Base-by-base conservation (phyloP, 2,888 invertebrate species). In the Lottia scabra region DNA sequence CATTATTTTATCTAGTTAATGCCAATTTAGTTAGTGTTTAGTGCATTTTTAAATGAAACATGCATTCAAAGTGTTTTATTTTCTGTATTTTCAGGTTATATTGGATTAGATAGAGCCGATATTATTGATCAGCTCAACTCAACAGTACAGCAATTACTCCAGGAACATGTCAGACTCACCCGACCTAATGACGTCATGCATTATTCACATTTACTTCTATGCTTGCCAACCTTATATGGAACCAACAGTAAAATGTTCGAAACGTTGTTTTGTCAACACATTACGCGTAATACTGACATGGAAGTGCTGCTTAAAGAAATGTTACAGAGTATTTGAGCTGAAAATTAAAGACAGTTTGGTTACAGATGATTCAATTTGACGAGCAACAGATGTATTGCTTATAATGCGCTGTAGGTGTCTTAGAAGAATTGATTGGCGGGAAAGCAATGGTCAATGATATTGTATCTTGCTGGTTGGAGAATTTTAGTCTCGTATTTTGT, bases 201-300 rank as follows among this genome's bases (percentile, higher is more conserved):
- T 66, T 88, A 87, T 78, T 86, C 86, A 10, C 82, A 84, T 19
- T 81, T 88, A 30, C 84, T 88, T 23, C 83, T 88, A 79, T 81
- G 84, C 63, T 78, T 88, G 70, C 87, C 88, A 38, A 79, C 86
- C 2, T 78, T 88, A 8, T 88, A 84, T 73, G 87, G 87, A 69
- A 85, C 85, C 66, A 85, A 87, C 79, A 82, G 83, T 73, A 81
- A 79, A 70, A 86, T 88, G 85, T 78, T 88, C 67, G 85, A 88
- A 77, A 83, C 82, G 27, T 78, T 88, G 62, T 88, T 88, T 75
- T 88, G 88, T 76, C 77, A 79, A 69, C 84, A 87, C 75, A 82
- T 87, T 63, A 81, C 81, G 68, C 79, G 79, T 27, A 84, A 81
- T 68, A 84, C 81, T 66, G 85, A 85, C 79, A 84, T 87, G 76